These are phyloP conservation scores for Clarias fuscus DNA, from an alignment of 2,797 vertebrate species.

Conservation along the genomic window DNA sequence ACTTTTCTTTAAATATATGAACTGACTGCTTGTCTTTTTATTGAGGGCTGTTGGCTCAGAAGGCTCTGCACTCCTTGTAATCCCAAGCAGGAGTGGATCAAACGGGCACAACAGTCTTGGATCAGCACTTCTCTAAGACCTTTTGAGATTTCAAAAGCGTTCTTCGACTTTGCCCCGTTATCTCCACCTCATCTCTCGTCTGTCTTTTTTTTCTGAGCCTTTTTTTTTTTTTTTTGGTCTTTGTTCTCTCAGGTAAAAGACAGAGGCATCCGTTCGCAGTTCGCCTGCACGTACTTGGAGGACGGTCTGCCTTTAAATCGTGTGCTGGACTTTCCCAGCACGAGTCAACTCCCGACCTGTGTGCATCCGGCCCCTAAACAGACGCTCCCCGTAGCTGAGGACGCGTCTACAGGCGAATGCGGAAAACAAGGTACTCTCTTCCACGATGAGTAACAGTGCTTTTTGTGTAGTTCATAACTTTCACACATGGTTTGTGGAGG, in stretches of 20 bases:
- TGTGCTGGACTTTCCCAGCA: constrained; percentile 69
- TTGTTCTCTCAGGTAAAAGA: constrained; percentile 72
- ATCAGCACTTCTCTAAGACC: constrained; percentile 56
- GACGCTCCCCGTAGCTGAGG: constrained; percentile 3
- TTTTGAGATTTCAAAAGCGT: constrained; percentile 25
- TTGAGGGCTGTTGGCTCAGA: constrained; percentile 43
- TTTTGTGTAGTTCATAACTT: constrained; percentile 40
- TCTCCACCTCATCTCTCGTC: constrained; percentile 5
- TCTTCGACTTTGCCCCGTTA: constrained; percentile 13
- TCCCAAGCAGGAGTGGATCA: constrained; percentile 65
- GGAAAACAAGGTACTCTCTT: constrained; percentile 56
- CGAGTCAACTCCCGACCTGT: constrained; percentile 68
- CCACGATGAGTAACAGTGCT: constrained; percentile 3
- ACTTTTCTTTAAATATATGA: constrained; percentile 50
- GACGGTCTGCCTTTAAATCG: constrained; percentile 71
- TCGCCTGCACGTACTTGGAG: constrained; percentile 90
- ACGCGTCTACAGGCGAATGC: constrained; percentile 8
- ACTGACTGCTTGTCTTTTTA: constrained; percentile 30
- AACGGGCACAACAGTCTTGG: constrained; percentile 64
- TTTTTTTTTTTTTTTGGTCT: not conserved
- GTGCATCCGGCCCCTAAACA: constrained; percentile 69
- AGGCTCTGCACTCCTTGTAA: constrained; percentile 67
- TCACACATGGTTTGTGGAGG: constrained; percentile 45
- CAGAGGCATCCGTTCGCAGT: constrained; percentile 85
- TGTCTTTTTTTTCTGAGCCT: not conserved